A percentile compares a stretch with the other conserved stretches of the same genome.
Conservation (phyloP, 2,797 vertebrate species). For the Trachurus trachurus region DNA sequence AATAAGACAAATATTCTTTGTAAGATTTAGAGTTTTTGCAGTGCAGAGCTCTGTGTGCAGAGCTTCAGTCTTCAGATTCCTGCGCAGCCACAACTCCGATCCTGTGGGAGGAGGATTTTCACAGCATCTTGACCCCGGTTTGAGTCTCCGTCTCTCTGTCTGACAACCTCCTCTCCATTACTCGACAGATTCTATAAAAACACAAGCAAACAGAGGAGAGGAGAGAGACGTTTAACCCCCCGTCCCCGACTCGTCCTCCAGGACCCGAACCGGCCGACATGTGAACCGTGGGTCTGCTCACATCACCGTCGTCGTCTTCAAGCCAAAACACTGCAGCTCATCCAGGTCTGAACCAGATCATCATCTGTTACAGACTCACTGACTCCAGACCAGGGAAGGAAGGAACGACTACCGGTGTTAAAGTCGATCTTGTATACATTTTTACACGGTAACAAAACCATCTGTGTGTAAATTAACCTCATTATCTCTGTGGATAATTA, state of each 20-base stretch:
- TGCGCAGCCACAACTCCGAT: not conserved
- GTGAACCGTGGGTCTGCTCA: not conserved
- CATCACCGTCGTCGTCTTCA: not conserved
- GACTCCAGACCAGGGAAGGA: too few relatives aligned
- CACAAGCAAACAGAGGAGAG: not conserved
- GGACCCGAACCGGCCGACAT: not conserved
- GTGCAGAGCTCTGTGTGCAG: too few relatives aligned
- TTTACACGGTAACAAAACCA: too few relatives aligned
- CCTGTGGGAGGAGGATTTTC: constrained; percentile 34
- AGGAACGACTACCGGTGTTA: too few relatives aligned
- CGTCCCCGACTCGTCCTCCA: not conserved
- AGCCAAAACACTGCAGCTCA: not conserved
- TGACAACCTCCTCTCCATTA: constrained; percentile 17
- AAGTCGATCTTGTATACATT: too few relatives aligned
- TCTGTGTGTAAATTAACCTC: too few relatives aligned
- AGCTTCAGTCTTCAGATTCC: not conserved
- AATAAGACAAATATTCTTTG: too few relatives aligned
- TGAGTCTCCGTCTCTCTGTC: not conserved
- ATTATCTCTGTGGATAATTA: too few relatives aligned
- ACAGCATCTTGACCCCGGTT: constrained; percentile 16
- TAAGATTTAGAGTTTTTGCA: too few relatives aligned
- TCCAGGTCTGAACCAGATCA: not conserved
- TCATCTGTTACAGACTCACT: too few relatives aligned
- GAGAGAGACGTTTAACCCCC: not conserved
- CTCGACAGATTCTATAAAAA: constrained; percentile 12